phyloP scores from a whole-genome alignment of 2,113 vertebrate genomes.

The Oostethus manadensis region DNA sequence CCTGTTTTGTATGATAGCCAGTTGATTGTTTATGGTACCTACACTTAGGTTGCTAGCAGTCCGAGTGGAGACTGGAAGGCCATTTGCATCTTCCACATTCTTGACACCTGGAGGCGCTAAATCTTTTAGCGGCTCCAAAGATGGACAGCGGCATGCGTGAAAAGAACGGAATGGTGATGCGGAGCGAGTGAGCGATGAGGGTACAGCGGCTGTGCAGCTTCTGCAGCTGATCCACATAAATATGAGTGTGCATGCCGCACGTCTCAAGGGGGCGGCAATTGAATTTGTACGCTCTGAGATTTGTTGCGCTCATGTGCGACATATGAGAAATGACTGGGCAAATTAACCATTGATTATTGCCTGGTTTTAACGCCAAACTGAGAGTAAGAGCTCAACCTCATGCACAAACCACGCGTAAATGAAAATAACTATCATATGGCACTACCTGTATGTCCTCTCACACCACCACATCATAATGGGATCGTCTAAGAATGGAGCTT shows the following conservation, averaged over 20 bases:
- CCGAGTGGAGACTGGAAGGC: background rate
- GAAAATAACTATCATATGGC: too few species aligned
- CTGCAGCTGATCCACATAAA: slow-evolving; percentile 7
- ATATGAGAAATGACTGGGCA: too few species aligned
- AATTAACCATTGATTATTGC: too few species aligned
- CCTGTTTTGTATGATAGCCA: slow-evolving; percentile 7
- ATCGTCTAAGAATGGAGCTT: too few species aligned
- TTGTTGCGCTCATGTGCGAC: too few species aligned
- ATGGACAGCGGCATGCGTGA: slow-evolving; percentile 18
- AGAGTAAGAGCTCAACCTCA: too few species aligned
- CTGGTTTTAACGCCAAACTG: too few species aligned
- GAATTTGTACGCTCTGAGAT: slow-evolving; percentile 5
- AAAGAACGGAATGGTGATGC: slow-evolving; percentile 26
- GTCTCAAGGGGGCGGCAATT: slow-evolving; percentile 4
- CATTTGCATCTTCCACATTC: slow-evolving; percentile 17
- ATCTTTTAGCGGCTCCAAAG: slow-evolving; percentile 43
- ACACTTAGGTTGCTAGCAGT: too few species aligned
- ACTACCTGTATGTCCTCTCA: too few species aligned
- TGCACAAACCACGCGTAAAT: too few species aligned
- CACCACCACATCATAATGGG: too few species aligned
- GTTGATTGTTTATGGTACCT: background rate
- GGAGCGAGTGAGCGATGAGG: background rate
- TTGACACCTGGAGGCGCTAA: slow-evolving; percentile 46
- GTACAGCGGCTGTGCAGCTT: slow-evolving; percentile 7
- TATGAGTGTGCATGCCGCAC: background rate